Base-by-base conservation (phyloP, 2,888 invertebrate genomes). In the Oscheius sp. region DNA sequence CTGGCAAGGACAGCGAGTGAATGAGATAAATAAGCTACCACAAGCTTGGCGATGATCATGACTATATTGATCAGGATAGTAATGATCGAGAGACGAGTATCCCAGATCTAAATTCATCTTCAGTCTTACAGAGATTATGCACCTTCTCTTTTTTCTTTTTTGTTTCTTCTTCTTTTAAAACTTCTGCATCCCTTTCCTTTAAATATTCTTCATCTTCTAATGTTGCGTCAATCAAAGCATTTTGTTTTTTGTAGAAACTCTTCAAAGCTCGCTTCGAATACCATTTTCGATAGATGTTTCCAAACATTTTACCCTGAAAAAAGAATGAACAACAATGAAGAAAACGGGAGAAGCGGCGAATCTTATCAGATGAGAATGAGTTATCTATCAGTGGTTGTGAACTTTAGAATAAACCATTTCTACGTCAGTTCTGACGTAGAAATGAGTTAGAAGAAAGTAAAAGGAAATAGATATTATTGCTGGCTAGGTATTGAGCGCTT, bases 1-100 rank as follows among this genome's bases (percentile, higher is more conserved):
- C 87, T 87, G 24, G 87, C 87, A 47, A 88, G 84, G 51, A 88
- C 85, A 2, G 88, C 84, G 32, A 88, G 82, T 2, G 88, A 88
- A 4, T 87, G 87, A 1, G 88, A 87, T 54, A 88, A 44, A 2
- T 78, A 82, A 3, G 87, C 86, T 2, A 87, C 88, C 8, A 85
- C 82, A 38, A 70, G 51, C 50, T 82, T 81, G 12, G 75, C 74
- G 26, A 71, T 50, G 22, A 80, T 71, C 49, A 81, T 47, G 4
- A 70, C 41, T 4, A 80, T 54, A 41, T 81, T 81, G 50, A 79
- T 47, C 8, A 64, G 30, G 54, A 81, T 72, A 0, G 78, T 77
- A 33, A 74, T 26, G 17, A 73, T 77, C 6, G 79, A 71, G 22
- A 80, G 72, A 22, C 72, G 51, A 14, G 72, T 67, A 49, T 80